phyloP scores from a whole-genome alignment of 1,140 invertebrate genomes.

The Leptinotarsa texana region DNA sequence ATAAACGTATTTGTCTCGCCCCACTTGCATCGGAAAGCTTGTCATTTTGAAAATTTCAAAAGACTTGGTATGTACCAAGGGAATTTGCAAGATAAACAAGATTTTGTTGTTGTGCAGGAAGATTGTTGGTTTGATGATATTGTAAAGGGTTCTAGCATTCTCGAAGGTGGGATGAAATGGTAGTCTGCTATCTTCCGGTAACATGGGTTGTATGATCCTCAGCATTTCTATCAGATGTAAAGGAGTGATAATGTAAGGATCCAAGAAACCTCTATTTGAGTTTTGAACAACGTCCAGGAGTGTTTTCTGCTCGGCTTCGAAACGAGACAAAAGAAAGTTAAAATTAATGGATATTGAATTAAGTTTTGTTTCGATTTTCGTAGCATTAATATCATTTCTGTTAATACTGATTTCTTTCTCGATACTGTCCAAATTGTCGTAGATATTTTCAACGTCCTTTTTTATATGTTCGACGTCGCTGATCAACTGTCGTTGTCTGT shows the following conservation, averaged over 20 bases:
- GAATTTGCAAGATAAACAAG: conserved; percentile 9
- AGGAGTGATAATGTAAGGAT: conserved; percentile 12
- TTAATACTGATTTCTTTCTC: not conserved
- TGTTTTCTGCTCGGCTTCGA: conserved; percentile 11
- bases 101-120: conserved; percentile 2
- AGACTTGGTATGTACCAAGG: not conserved
- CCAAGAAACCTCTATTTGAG: conserved; percentile 13
- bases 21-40: conserved; percentile 3
- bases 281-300: conserved; percentile 10
- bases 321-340: not conserved
- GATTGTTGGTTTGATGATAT: conserved; percentile 12
- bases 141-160: conserved; percentile 10
- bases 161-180: conserved; percentile 10
- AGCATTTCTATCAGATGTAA: conserved; percentile 19
- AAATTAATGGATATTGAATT: not conserved
- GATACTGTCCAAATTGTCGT: not conserved
- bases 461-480: not conserved
- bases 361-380: not conserved
- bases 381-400: not conserved
- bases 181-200: not conserved
- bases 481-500: not conserved
- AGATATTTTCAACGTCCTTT: not conserved
- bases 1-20: not conserved
- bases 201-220: not conserved
- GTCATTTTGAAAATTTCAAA: conserved; percentile 16